phyloP scores from a whole-genome alignment of 2,113 vertebrate genomes.

The Ageneiosus marmoratus region DNA sequence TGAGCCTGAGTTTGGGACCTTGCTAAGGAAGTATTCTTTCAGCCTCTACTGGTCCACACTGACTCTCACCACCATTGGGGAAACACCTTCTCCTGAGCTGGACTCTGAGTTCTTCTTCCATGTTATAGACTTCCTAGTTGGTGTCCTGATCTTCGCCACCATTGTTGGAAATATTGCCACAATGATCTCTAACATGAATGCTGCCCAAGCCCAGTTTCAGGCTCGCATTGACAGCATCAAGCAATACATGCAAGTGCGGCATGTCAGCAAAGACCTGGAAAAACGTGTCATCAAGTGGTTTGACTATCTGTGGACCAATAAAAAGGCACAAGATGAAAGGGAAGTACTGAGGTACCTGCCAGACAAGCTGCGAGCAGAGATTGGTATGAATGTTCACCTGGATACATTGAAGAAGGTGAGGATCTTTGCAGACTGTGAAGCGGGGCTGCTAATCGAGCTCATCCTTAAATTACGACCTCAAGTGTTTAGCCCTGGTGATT shows the following conservation, averaged over 20 bases:
- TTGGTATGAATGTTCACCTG: slow-evolving; percentile 94
- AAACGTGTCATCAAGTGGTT: slow-evolving; percentile 95
- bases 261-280: slow-evolving; percentile 93
- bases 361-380: slow-evolving; percentile 95
- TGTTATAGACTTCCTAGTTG: slow-evolving; percentile 90
- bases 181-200: slow-evolving; percentile 99
- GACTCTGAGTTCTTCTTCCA: slow-evolving; percentile 95
- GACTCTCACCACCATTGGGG: slow-evolving; percentile 94
- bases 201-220: slow-evolving; percentile 93
- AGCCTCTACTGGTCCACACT: slow-evolving; percentile 97
- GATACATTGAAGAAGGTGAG: slow-evolving; percentile 93
- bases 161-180: slow-evolving; percentile 97
- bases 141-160: slow-evolving; percentile 95
- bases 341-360: slow-evolving; percentile 92
- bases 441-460: slow-evolving; percentile 89
- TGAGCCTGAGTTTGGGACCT: slow-evolving; percentile 80
- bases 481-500: slow-evolving; percentile 95
- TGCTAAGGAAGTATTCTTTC: slow-evolving; percentile 90
- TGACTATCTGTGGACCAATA: slow-evolving; percentile 95
- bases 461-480: slow-evolving; percentile 91
- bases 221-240: slow-evolving; percentile 93
- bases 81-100: slow-evolving; percentile 89
- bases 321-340: slow-evolving; percentile 90
- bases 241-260: slow-evolving; percentile 95
- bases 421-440: slow-evolving; percentile 96